Evolutionary conservation across 2,888 invertebrate species (phyloP).

Genomic region (Diabrotica balteata): DNA sequence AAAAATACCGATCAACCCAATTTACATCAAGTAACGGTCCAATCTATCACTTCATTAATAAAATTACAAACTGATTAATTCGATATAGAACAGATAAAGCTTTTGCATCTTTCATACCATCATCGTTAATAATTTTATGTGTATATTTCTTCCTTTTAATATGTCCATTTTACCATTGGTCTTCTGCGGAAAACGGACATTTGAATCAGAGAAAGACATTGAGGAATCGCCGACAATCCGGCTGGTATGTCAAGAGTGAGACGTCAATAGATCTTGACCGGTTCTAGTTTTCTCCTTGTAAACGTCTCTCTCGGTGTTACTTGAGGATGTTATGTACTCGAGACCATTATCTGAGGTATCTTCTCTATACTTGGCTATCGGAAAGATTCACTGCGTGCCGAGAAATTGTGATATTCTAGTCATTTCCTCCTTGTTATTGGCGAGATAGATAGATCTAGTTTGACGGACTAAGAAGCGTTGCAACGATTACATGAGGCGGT

Average conservation of each 20-base stretch:
- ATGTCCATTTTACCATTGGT: too few species aligned
- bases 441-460: too few species aligned
- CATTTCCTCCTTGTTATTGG: background rate
- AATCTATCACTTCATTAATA: too few species aligned
- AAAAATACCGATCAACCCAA: too few species aligned
- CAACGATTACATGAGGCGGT: too few species aligned
- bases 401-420: slow-evolving; percentile 7
- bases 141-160: too few species aligned
- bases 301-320: background rate
- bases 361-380: slow-evolving; percentile 1
- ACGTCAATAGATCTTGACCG: background rate
- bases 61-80: too few species aligned
- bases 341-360: background rate
- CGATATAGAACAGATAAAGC: too few species aligned
- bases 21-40: too few species aligned
- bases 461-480: too few species aligned
- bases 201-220: background rate
- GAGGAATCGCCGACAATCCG: slow-evolving; percentile 1
- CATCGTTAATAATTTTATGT: too few species aligned
- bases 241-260: slow-evolving; percentile 2
- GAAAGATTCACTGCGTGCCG: background rate
- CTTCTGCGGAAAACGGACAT: background rate
- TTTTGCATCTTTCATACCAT: too few species aligned
- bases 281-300: background rate
- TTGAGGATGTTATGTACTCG: background rate